phyloP scores from a whole-genome alignment of 1,140 invertebrate genomes.

The Calycopis cecrops region DNA sequence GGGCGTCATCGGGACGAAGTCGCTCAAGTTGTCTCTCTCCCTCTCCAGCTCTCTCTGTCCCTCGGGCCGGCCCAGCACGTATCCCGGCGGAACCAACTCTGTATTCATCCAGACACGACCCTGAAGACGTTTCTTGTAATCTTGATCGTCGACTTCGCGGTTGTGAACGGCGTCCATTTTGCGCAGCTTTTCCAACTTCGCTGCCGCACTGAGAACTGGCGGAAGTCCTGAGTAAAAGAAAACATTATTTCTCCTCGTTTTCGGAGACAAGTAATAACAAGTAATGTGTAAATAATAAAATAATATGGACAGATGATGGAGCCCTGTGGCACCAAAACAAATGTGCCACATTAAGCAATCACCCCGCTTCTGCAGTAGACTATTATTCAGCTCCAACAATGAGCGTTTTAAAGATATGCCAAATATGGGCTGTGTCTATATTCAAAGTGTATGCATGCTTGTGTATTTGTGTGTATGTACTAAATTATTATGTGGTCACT shows the following conservation, averaged over 20 bases:
- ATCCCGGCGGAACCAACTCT: conserved; percentile 13
- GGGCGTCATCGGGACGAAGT: conserved; percentile 48
- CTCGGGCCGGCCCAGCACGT: conserved; percentile 21
- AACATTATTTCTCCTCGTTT: neutral
- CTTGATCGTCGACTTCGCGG: conserved; percentile 23
- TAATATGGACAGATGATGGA: no score
- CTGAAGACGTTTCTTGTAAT: conserved; percentile 33
- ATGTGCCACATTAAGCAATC: no score
- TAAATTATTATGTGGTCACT: no score
- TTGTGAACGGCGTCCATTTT: conserved; percentile 52
- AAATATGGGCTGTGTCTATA: no score
- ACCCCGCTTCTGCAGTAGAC: no score
- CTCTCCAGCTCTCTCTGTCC: conserved; percentile 11
- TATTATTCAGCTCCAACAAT: no score
- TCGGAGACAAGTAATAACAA: neutral
- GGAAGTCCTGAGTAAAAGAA: conserved; percentile 34
- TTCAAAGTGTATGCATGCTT: no score
- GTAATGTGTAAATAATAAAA: neutral
- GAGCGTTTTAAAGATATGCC: no score
- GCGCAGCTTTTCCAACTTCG: conserved; percentile 54
- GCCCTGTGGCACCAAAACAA: no score
- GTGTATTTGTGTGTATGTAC: no score
- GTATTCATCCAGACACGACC: conserved; percentile 29
- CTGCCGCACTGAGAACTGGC: conserved; percentile 43
- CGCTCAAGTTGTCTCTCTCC: conserved; percentile 30